Conservation (phyloP, 1,140 invertebrate genomes). For the Drepana arcuata region DNA sequence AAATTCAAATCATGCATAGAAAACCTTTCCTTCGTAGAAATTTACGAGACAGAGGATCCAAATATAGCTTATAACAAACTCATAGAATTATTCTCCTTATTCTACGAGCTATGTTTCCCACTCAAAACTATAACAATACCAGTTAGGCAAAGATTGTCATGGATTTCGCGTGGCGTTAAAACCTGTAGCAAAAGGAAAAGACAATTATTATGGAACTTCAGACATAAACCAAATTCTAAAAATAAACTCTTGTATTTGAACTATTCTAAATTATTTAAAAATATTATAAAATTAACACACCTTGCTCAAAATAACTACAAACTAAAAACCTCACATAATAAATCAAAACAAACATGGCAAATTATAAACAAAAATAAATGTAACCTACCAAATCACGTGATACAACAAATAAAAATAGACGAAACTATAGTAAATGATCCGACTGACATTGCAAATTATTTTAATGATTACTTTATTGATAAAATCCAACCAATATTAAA, state of each 20-base stretch:
- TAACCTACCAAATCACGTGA: too few species aligned
- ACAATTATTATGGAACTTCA: slow-evolving; percentile 3
- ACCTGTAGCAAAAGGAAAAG: slow-evolving; percentile 14
- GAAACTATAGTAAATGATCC: too few species aligned
- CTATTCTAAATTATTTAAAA: slow-evolving; percentile 1
- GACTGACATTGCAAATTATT: too few species aligned
- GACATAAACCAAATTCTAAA: background rate
- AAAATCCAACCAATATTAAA: too few species aligned
- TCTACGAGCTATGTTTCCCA: slow-evolving; percentile 21
- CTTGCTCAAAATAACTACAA: background rate
- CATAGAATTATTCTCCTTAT: slow-evolving; percentile 8
- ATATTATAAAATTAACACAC: background rate
- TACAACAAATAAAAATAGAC: too few species aligned
- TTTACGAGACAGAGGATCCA: slow-evolving; percentile 3
- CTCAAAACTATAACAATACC: slow-evolving; percentile 3
- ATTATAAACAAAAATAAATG: too few species aligned
- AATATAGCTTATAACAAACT: slow-evolving; percentile 11
- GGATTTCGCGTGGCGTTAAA: slow-evolving; percentile 18
- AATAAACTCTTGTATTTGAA: background rate
- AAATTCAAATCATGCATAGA: slow-evolving; percentile 13
- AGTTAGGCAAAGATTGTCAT: slow-evolving; percentile 4
- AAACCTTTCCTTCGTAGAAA: slow-evolving; percentile 10
- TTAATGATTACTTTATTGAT: too few species aligned
- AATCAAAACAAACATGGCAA: too few species aligned
- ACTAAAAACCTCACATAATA: too few species aligned